A percentile compares a stretch with the other conserved stretches of the same genome.
Conservation (phyloP, 64 coral and sea anemone genomes). For the Cladopsammia gracilis region DNA sequence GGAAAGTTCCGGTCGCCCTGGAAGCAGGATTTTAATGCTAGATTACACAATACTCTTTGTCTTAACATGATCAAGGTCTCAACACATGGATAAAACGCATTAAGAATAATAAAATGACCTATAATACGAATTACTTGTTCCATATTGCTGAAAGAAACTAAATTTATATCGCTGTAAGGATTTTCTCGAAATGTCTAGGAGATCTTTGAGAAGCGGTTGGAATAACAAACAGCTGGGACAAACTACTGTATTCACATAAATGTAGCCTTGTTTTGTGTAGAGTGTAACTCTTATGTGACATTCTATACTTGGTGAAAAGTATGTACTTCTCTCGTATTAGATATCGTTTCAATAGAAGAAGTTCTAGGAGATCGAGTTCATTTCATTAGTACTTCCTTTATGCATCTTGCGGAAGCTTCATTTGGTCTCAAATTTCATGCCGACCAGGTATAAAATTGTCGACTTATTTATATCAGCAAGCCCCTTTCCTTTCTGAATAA, state of each 20-base stretch:
- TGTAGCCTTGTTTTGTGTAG: neutral
- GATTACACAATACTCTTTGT: constrained; percentile 31
- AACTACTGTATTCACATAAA: neutral
- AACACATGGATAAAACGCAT: neutral
- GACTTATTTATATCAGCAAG: too few species aligned
- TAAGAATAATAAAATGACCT: too few species aligned
- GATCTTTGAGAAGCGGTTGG: too few species aligned
- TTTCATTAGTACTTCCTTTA: neutral
- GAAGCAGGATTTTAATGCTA: neutral
- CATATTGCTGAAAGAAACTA: neutral
- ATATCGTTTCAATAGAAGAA: neutral
- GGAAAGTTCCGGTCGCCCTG: neutral
- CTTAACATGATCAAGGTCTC: neutral
- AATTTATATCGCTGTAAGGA: too few species aligned
- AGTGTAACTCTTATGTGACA: neutral
- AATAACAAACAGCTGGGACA: neutral
- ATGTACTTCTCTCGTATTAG: neutral
- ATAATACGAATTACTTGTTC: neutral
- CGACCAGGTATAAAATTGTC: too few species aligned
- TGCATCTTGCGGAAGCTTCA: constrained; percentile 7
- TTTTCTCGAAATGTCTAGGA: neutral
- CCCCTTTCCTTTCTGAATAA: too few species aligned
- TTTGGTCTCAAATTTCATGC: neutral
- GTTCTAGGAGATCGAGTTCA: neutral
- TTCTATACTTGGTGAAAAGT: neutral